Base-by-base conservation (phyloP, 2,113 vertebrate genomes). In the Regulus satrapa region DNA sequence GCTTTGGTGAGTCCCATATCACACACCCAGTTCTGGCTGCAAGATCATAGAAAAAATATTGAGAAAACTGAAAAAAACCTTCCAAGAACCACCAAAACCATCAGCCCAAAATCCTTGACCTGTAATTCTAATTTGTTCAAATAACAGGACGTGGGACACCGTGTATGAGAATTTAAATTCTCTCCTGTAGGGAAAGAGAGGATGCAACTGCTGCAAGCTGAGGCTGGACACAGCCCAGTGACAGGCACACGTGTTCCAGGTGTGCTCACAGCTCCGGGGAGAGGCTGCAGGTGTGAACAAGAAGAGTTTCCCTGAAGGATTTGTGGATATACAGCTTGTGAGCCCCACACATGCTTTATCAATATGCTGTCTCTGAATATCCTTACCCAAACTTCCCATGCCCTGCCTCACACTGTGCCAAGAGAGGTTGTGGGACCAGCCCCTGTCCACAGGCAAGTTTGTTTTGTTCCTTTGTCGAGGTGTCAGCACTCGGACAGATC, bases 361-460 rank as follows among this genome's bases (percentile, higher is more conserved):
- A 48, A 28, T 28, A 14, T 18, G 5, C n/a, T 59, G 45, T 21
- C 17, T 21, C 62, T 62, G 23, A 58, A 77, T 5, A 51, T 18
- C 54, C 25, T 77, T 2, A 7, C 38, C 72, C 6, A 2, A 74
- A 25, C 5, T 63, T 20, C 20, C 29, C 23, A 16, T 10, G 12
- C 56, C 59, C 25, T 66, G 40, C 29, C 51, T 52, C 46, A 40
- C 9, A 8, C 71, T 10, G 5, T 7, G 54, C 61, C 41, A 18
- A 10, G 40, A 62, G 66, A 74, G 49, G 18, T 1, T 18, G 2
- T 21, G 12, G 55, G 38, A 59, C 11, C 77, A 73, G 55, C 6
- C 14, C 56, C 28, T 14, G 11, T 0, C 36, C 23, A 26, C 3
- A 2, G 0, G 1, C 26, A 46, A 25, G 26, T 28, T 51, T 29